Conservation (phyloP, 2,113 vertebrate species). For the Rhegmatorhina hoffmannsi region DNA sequence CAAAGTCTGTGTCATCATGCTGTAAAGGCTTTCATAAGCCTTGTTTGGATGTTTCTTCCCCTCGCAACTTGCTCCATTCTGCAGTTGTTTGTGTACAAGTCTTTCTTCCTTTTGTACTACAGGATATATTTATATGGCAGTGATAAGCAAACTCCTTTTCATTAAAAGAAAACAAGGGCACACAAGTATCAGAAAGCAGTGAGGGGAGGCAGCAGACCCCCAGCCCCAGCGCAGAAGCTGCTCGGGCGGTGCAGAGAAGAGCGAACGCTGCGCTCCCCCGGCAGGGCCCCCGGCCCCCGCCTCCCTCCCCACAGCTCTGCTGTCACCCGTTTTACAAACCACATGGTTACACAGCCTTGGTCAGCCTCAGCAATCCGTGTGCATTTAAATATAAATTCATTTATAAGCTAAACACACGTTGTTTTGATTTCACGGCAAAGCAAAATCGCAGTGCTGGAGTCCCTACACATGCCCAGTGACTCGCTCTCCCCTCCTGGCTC, state of each 20-base stretch:
- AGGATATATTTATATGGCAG: constrained; percentile 34
- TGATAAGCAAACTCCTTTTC: constrained; percentile 56
- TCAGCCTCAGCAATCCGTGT: neutral
- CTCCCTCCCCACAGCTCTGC: constrained; percentile 27
- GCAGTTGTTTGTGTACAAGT: constrained; percentile 34
- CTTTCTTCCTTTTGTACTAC: constrained; percentile 58
- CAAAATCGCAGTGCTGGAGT: neutral
- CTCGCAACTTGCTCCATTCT: neutral
- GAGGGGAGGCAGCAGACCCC: neutral
- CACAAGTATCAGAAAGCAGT: neutral
- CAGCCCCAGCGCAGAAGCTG: neutral
- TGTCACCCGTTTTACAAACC: constrained; percentile 43
- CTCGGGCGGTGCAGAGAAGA: neutral
- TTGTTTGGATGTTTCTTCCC: neutral
- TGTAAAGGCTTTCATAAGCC: neutral
- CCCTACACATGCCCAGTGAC: neutral
- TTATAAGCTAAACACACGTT: constrained; percentile 5
- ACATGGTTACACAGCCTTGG: neutral
- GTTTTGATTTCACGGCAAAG: neutral
- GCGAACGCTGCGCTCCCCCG: constrained; percentile 56
- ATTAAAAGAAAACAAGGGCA: neutral
- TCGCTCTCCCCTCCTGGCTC: neutral
- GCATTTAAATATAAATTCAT: neutral
- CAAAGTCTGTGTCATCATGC: neutral
- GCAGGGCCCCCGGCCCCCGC: constrained; percentile 61